A percentile compares a stretch with the other conserved stretches of the same genome.
These are phyloP conservation scores for Cotesia congregata DNA, from an alignment of 2,888 invertebrate species.

Conservation along the genomic window DNA sequence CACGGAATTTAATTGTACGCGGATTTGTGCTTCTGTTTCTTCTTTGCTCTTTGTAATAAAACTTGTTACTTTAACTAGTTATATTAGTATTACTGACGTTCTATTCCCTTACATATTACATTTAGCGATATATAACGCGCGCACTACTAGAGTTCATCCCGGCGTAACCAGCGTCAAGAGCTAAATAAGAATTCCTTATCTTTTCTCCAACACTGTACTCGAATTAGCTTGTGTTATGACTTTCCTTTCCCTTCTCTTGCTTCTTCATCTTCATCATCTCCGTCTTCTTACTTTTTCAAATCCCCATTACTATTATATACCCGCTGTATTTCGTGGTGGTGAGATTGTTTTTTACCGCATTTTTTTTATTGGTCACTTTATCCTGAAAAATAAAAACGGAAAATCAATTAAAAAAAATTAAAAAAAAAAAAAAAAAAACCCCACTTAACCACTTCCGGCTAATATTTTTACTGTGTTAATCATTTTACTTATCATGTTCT, in stretches of 20 bases:
- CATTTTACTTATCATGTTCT: background rate
- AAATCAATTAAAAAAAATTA: background rate
- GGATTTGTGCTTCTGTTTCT: background rate
- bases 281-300: constrained; percentile 37
- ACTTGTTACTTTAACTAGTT: background rate
- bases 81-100: background rate
- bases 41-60: background rate
- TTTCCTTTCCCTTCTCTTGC: constrained; percentile 47
- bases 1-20: background rate
- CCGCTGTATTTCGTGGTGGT: constrained; percentile 9
- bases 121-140: constrained; percentile 31
- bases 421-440: background rate
- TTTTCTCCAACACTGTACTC: constrained; percentile 43
- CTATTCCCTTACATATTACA: background rate
- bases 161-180: constrained; percentile 7
- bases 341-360: constrained; percentile 41
- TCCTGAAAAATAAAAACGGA: constrained; percentile 12
- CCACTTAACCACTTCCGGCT: constrained; percentile 28
- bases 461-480: constrained; percentile 34
- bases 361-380: constrained; percentile 21
- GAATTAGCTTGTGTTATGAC: constrained; percentile 50
- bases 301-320: background rate
- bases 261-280: constrained; percentile 46
- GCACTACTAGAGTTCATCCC: constrained; percentile 10
- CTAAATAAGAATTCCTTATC: constrained; percentile 46